A percentile compares a stretch with the other conserved stretches of the same genome.
Conservation (phyloP, 2,113 vertebrate genomes). For the Labeo rohita region DNA sequence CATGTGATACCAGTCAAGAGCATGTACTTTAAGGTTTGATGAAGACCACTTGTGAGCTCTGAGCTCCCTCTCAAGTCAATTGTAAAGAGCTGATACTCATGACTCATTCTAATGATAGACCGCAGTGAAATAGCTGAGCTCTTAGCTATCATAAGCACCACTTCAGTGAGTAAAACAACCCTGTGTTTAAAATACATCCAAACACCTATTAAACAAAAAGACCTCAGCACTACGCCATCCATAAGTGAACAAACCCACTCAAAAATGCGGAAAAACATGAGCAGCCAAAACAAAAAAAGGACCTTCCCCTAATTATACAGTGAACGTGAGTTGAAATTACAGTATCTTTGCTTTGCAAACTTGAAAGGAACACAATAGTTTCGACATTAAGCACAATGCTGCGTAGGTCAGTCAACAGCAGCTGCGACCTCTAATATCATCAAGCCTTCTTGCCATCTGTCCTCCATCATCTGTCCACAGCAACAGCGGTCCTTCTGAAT, state of each 20-base stretch:
- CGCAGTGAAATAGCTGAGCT: conserved; percentile 40
- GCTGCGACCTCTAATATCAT: not conserved
- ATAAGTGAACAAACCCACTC: not conserved
- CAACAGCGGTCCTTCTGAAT: conserved; percentile 12
- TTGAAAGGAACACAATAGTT: conserved; percentile 7
- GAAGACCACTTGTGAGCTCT: conserved; percentile 28
- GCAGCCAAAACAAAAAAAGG: conserved; percentile 19
- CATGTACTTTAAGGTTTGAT: conserved; percentile 1
- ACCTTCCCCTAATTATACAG: not conserved
- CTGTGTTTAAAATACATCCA: conserved; percentile 44
- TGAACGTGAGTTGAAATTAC: not conserved
- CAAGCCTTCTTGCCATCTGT: conserved; percentile 38
- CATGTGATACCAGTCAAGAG: conserved; percentile 1
- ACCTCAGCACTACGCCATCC: not conserved
- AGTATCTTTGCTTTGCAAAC: not conserved
- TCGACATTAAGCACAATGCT: not conserved
- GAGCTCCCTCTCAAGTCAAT: conserved; percentile 17
- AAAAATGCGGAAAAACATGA: not conserved
- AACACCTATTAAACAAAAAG: conserved; percentile 35
- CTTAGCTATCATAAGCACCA: conserved; percentile 30
- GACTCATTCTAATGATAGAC: conserved; percentile 48
- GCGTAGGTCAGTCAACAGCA: conserved; percentile 16
- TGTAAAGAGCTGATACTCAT: conserved; percentile 7
- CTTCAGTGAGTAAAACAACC: conserved; percentile 41
- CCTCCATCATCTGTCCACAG: conserved; percentile 37